Evolutionary conservation across 2,888 invertebrate species (phyloP), one percentile per base, ranked within the genome.

Genomic region (Hesperia comma): DNA sequence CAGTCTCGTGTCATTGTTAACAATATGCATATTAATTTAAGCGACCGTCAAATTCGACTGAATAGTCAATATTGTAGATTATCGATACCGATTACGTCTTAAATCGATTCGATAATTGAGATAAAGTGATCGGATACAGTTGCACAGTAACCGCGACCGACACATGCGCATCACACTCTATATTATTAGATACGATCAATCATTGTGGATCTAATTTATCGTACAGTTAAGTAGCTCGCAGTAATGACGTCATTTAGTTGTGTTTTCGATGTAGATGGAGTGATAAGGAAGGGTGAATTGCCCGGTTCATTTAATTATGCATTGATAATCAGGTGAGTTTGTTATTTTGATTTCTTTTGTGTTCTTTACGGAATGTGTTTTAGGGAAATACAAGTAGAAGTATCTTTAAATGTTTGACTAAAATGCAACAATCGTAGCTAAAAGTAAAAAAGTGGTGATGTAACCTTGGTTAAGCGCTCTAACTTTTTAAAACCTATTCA

Each of bases 31-130:
- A 64, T 64, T 51, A 51, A 58, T 64, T 64, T 32, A 64, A 58
- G 63, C 41, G 51, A 64, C 40, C 57, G 14, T 15, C 63, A 64
- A 51, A 64, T 51, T 49, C 57, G 10, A 46, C 46, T 33, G 51
- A 57, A 64, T 64, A 64, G 63, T 64, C 63, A 57, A 64, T 64
- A 53, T 53, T 40, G 21, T 14, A 37, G 57, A 64, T 64, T 64
- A 64, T 64, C 57, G 40, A 41, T 57, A 51, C 51, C 14, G 63
- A 64, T 51, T 64, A 61, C 49, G 63, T 49, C 63, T 64, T 57
- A 57, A 51, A 63, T 63, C 43, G 55, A 63, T 63, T 55, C 46
- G 55, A 63, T 55, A 55, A 63, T 63, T 33, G 55, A 63, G 63
- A 63, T 46, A 43, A 55, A 63, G 26, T 43, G 14, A 12, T 15